Conservation (phyloP, 2,797 vertebrate genomes). For the Anisognathus igniventris region DNA sequence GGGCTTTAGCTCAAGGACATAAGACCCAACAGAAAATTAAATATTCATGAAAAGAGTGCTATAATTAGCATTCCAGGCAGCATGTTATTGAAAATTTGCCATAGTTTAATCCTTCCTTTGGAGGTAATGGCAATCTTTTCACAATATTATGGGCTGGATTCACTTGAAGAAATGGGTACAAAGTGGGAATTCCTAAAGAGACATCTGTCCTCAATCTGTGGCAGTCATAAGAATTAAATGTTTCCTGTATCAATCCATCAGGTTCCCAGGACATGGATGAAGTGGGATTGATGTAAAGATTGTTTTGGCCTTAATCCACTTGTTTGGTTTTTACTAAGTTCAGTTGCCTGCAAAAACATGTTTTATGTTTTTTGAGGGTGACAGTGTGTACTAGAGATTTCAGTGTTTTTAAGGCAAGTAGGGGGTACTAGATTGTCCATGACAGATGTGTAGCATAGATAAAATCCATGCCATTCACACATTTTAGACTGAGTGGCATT, state of each 20-base stretch:
- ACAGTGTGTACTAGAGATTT: not conserved
- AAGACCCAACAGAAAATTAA: slow-evolving; percentile 17
- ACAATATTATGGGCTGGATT: not conserved
- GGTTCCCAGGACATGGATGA: not conserved
- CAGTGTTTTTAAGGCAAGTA: not conserved
- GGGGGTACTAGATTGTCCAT: not conserved
- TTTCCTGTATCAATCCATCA: not conserved
- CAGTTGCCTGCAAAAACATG: not conserved
- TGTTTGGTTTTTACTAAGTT: not conserved
- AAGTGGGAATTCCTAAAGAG: not conserved
- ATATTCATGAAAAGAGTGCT: not conserved
- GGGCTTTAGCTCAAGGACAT: not conserved
- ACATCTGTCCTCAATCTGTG: not conserved
- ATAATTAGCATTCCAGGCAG: not conserved
- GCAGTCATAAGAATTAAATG: not conserved
- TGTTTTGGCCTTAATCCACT: not conserved
- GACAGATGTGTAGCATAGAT: not conserved
- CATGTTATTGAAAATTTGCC: not conserved
- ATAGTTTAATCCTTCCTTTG: not conserved
- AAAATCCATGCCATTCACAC: not conserved
- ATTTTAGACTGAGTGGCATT: not conserved
- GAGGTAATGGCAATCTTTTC: not conserved
- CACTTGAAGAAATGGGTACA: not conserved
- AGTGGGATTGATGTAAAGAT: not conserved
- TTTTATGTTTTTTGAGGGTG: not conserved